Base-by-base conservation (phyloP, 1,140 invertebrate species). In the Rhopalosiphum padi region DNA sequence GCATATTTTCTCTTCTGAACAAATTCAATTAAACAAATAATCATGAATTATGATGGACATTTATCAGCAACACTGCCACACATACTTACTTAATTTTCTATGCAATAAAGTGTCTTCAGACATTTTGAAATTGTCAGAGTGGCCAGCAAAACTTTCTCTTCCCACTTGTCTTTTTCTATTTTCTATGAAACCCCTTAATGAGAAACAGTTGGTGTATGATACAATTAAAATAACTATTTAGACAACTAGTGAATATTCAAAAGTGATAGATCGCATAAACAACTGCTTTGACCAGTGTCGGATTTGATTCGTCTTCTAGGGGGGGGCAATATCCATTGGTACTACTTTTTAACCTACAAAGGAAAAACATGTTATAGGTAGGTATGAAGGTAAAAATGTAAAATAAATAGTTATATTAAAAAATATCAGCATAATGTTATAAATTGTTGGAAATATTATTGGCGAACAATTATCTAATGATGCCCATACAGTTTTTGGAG, bases 1-100 rank as follows among this genome's bases (percentile, higher is more conserved):
- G 91, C 37, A 86, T 93, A 43, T 93, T 93, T 93, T 86, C 23
- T 93, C 82, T 93, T 93, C 91, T 93, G 43, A 15, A 55, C 7
- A 55, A 89, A 55, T 41, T 25, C 11, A 89, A 89, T 37, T 83
- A 22, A 83, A 43, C 22, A 37, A 18, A 18, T 21, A 18, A 37
- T 25, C 30, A 83, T 2, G 9, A 18, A 83, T 48, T 51, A 46
- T 43, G 25, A 21, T 43, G 2, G 6, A 88, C 0, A 35, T 21
- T 60, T 35, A 90, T 35, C 2, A 48, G 23, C 23, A 18, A n/a
- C 1, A 35, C 2, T 37, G 23, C 23, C 7, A n/a, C 0, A 35
- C 1, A n/a, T 82, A 48, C n/a, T 83, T 86, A 86, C 82, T 93
- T 53, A 93, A 55, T 93, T 86, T 86, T 55, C 51, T 48, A 43